Base-by-base conservation (phyloP, 2,797 vertebrate species). In the Hypotaenidia philippensis region DNA sequence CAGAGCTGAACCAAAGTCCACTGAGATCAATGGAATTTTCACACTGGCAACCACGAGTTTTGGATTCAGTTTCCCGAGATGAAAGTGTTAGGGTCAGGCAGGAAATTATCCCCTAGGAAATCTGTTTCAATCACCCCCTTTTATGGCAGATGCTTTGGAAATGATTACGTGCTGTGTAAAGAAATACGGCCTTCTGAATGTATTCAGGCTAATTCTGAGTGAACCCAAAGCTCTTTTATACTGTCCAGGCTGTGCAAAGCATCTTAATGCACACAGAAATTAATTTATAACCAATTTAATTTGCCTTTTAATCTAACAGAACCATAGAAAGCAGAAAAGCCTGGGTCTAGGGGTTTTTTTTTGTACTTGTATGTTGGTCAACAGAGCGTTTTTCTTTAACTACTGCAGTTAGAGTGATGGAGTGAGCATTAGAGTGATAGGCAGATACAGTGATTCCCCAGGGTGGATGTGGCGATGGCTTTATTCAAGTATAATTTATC, bases 61-160 rank as follows among this genome's bases (percentile, higher is more conserved):
- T 86, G 16, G 63, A 74, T 93, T 86, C 82, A 40, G 60, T 60
- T 96, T 89, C 40, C 63, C 3, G 5, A 94, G 72, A 88, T 79
- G 66, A 66, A 95, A 88, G 74, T 56, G 70, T 76, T 45, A 86
- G 76, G 40, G 80, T 91, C 17, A 56, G 34, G 56, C 55, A 87
- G 72, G 55, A 91, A 94, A 88, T 92, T 71, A 87, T 81, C 87
- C 38, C 60, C 65, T 57, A 65, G 47, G 82, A 91, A 94, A 84
- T 82, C 65, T 86, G 49, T 87, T 90, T 89, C 89, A 83, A 49
- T 91, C 66, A 50, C 19, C 38, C n/a, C 6, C 11, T 91, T 95
- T 93, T 86, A 86, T 72, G 72, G 60, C 31, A 89, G 55, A 91
- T 83, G 69, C 23, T 95, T 93, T 93, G 72, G 89, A 93, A 95